Percentiles rank a stretch among this genome's conserved stretches.
Conservation (phyloP, 2,113 vertebrate genomes). For the Coracopsis vasa region DNA sequence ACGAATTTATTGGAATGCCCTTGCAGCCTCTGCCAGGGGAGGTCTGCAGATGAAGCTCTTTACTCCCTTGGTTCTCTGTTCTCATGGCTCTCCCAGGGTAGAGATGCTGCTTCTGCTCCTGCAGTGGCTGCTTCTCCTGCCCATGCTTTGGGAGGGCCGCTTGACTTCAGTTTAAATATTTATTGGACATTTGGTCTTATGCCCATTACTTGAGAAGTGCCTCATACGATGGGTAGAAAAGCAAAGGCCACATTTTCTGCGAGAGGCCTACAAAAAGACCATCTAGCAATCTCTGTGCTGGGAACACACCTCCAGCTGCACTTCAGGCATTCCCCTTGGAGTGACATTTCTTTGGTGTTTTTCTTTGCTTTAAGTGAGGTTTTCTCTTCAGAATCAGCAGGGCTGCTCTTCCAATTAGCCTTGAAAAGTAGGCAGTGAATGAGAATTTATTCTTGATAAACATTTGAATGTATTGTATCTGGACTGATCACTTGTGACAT, state of each 20-base stretch:
- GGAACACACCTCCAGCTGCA: not conserved
- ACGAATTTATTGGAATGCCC: not conserved
- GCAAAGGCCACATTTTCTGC: not conserved
- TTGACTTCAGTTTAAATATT: not conserved
- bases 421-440: not conserved
- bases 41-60: not conserved
- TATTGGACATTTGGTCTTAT: not conserved
- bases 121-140: not conserved
- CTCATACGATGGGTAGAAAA: not conserved
- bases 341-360: not conserved
- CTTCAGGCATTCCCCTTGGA: not conserved
- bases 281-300: not conserved
- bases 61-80: not conserved
- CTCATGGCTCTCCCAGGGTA: accelerated
- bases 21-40: not conserved
- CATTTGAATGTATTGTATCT: not conserved
- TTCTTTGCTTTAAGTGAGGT: not conserved
- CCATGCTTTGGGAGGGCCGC: not conserved
- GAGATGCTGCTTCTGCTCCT: not conserved
- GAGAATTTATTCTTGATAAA: not conserved
- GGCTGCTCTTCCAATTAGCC: not conserved
- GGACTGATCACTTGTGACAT: not conserved
- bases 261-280: not conserved
- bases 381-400: not conserved
- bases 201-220: not conserved